Evolutionary conservation across 2,797 vertebrate genomes (phyloP).

Genomic region (Coranthus polyacanthus): DNA sequence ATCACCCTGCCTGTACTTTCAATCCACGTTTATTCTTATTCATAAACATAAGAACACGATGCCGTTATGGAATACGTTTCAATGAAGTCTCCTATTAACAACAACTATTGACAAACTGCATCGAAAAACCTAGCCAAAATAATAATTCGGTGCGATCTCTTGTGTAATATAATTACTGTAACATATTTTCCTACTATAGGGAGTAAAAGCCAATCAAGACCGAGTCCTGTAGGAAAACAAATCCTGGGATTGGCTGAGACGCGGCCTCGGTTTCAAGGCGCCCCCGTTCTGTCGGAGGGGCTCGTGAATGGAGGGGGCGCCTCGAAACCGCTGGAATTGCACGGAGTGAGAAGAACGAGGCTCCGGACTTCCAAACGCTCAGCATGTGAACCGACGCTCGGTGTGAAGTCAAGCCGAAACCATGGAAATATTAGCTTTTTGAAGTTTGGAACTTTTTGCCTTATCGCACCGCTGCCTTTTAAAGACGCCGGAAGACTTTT

Average conservation of each 20-base stretch:
- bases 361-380: constrained; percentile 74
- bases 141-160: constrained; percentile 32
- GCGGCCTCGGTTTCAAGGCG: constrained; percentile 54
- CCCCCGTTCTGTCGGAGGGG: constrained; percentile 68
- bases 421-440: constrained; percentile 37
- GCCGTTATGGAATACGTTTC: background rate
- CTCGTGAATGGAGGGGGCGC: constrained; percentile 90
- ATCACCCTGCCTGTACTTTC: too few species aligned
- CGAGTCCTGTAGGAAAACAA: constrained; percentile 85
- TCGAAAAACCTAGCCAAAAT: constrained; percentile 15
- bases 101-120: background rate
- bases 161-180: constrained; percentile 68
- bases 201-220: constrained; percentile 81
- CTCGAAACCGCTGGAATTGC: constrained; percentile 84
- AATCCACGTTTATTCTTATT: background rate
- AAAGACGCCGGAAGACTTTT: background rate
- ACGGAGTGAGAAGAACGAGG: constrained; percentile 74
- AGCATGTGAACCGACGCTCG: constrained; percentile 62
- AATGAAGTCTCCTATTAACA: background rate
- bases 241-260: constrained; percentile 84
- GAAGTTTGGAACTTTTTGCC: background rate
- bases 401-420: constrained; percentile 45
- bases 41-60: background rate
- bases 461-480: background rate
- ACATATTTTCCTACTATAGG: constrained; percentile 62